These are phyloP conservation scores for Apis dorsata DNA, from an alignment of 1,140 invertebrate species.

Conservation along the genomic window DNA sequence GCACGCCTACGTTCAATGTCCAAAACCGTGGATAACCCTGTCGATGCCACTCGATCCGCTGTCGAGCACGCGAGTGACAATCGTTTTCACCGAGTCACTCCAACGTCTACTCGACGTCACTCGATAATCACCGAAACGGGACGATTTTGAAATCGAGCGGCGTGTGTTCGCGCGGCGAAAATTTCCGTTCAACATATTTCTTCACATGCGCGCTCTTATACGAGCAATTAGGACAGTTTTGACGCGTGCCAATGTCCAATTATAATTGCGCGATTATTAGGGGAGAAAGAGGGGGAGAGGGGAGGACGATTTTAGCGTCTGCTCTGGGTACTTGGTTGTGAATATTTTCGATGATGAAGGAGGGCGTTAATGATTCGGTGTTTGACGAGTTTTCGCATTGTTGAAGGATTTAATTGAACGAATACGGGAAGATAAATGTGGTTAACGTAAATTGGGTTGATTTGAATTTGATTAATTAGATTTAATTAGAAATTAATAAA, in stretches of 20 bases:
- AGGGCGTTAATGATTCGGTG: no score
- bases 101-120: conserved; percentile 44
- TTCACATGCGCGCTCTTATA: background rate
- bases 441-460: no score
- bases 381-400: no score
- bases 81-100: conserved; percentile 43
- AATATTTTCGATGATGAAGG: no score
- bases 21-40: conserved; percentile 24
- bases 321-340: no score
- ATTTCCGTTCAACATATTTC: background rate
- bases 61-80: conserved; percentile 40
- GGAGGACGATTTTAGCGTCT: no score
- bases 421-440: no score
- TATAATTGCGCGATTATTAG: background rate
- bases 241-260: conserved; percentile 11
- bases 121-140: conserved; percentile 25
- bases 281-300: no score
- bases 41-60: conserved; percentile 43
- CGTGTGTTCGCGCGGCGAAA: background rate
- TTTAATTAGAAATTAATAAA: no score
- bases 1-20: conserved; percentile 29
- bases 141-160: conserved; percentile 3
- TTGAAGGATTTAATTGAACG: no score
- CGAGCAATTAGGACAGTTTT: background rate
- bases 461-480: no score